A percentile compares a stretch with the other conserved stretches of the same genome.
These are phyloP conservation scores for Listronotus oregonensis DNA, from an alignment of 1,140 invertebrate genomes.

Conservation along the genomic window DNA sequence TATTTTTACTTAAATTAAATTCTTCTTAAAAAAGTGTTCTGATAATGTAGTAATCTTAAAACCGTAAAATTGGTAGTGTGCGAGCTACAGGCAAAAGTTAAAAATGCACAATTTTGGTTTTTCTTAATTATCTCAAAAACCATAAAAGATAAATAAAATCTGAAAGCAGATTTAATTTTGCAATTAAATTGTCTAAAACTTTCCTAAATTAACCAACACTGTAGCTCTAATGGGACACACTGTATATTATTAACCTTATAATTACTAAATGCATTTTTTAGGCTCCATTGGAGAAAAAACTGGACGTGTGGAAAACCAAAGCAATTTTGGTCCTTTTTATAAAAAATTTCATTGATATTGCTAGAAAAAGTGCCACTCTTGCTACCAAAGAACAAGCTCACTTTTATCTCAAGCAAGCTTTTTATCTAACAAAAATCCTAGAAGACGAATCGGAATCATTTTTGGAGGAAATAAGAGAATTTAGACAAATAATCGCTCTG, in stretches of 20 bases:
- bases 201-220: too few species aligned
- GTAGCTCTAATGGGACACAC: too few species aligned
- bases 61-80: too few species aligned
- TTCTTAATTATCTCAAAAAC: too few species aligned
- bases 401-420: conserved; percentile 66
- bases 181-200: too few species aligned
- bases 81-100: too few species aligned
- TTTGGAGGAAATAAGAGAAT: conserved; percentile 41
- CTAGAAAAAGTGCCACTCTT: conserved; percentile 64
- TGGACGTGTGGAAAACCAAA: conserved; percentile 37
- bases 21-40: too few species aligned
- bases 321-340: conserved; percentile 70
- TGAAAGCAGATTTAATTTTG: too few species aligned
- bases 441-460: conserved; percentile 61
- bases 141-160: too few species aligned
- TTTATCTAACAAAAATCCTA: conserved; percentile 67
- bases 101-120: too few species aligned
- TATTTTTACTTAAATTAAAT: too few species aligned
- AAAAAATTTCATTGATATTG: conserved; percentile 70
- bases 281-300: conserved; percentile 31
- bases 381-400: conserved; percentile 55
- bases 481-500: conserved; percentile 30
- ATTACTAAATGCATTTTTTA: conserved; percentile 23
- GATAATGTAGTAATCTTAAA: too few species aligned
- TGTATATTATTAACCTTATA: neutral